These are phyloP conservation scores for Tretioscincus oriximinensis DNA, from an alignment of 2,113 vertebrate genomes.

Conservation along the genomic window DNA sequence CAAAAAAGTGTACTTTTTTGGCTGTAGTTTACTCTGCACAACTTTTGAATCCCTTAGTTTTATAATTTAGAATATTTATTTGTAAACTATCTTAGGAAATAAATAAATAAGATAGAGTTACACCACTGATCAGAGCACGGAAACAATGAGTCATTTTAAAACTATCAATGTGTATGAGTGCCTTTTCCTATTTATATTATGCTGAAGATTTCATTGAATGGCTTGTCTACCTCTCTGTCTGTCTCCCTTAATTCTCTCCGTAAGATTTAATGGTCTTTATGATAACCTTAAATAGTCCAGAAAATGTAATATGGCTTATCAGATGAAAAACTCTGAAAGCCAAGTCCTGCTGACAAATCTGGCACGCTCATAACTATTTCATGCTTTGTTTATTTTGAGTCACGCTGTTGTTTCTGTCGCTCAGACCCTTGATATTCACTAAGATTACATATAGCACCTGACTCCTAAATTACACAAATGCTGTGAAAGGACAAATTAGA, in stretches of 20 bases:
- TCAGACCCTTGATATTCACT: neutral
- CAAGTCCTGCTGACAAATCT: neutral
- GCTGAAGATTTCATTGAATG: conserved; percentile 21
- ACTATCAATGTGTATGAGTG: conserved; percentile 20
- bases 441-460: neutral
- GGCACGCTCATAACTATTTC: conserved; percentile 10
- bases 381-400: conserved; percentile 28
- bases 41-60: no score
- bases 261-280: conserved; percentile 20
- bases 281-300: neutral
- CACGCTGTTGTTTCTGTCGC: neutral
- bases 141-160: conserved; percentile 45
- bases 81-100: no score
- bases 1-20: no score
- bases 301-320: neutral
- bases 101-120: neutral
- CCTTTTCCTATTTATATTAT: conserved; percentile 22
- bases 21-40: no score
- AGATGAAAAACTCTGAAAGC: neutral
- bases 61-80: no score
- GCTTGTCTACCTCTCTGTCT: neutral
- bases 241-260: no score
- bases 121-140: conserved; percentile 37
- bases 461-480: neutral
- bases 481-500: conserved; percentile 20